phyloP scores from a whole-genome alignment of 2,113 vertebrate genomes.

The Triplophysa dalaica region DNA sequence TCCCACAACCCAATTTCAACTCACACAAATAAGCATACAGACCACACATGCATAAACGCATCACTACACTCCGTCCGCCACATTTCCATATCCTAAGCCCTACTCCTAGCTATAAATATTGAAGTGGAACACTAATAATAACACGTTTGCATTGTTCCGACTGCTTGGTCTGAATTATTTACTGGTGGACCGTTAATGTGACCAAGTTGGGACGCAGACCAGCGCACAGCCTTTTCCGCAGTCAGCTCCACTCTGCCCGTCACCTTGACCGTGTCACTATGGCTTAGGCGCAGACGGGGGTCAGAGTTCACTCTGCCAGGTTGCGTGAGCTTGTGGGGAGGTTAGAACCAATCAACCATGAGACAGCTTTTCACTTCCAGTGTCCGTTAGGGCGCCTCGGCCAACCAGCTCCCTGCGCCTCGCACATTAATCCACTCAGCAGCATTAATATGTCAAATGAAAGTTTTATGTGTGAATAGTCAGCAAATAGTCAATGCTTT shows the following conservation, averaged over 20 bases:
- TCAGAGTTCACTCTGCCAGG: constrained; percentile 50
- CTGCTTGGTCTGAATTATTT: constrained; percentile 49
- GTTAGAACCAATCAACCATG: constrained; percentile 42
- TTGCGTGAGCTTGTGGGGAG: constrained; percentile 11
- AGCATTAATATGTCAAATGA: constrained; percentile 39
- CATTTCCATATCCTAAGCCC: background rate
- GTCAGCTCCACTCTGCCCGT: constrained; percentile 43
- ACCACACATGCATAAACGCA: constrained; percentile 9
- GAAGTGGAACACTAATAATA: constrained; percentile 46
- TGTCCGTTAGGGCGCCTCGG: constrained; percentile 35
- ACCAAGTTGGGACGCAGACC: background rate
- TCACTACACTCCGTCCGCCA: background rate
- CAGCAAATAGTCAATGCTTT: constrained; percentile 34
- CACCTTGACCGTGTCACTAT: constrained; percentile 46
- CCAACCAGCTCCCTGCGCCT: constrained; percentile 18
- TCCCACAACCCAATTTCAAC: background rate
- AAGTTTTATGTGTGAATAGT: constrained; percentile 40
- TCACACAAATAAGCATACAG: constrained; percentile 2
- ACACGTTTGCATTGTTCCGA: constrained; percentile 51
- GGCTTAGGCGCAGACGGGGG: constrained; percentile 33
- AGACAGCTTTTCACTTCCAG: constrained; percentile 51
- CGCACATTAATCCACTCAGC: constrained; percentile 50
- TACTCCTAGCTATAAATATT: constrained; percentile 42
- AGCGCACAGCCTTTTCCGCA: constrained; percentile 2
- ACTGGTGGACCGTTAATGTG: constrained; percentile 41